Evolutionary conservation across 2,888 invertebrate genomes (phyloP), one percentile per base, ranked within the genome.

Genomic region (Mythimna ferrago): DNA sequence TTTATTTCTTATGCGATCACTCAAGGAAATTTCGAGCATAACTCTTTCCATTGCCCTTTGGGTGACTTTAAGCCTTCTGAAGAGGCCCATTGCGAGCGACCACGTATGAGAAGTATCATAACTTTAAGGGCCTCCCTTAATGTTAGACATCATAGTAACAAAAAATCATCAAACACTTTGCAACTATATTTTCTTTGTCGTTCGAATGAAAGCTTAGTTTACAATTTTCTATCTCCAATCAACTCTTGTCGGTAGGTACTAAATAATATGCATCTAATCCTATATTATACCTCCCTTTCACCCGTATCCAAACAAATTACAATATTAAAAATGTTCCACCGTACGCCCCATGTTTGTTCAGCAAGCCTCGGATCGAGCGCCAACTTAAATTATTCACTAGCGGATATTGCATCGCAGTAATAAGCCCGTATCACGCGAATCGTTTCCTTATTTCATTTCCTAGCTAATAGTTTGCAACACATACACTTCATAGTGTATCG

Each of bases 331-430:
- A 71, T 64, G 32, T 56, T 60, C 21, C 44, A 7, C 61, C 48
- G 54, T 54, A 44, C 44, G 11, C 66, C 60, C 32, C n/a, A 68
- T 73, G 68, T 76, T 83, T 79, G 76, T 58, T 72, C 66, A 65
- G 48, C 35, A 58, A 66, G 61, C 71, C 66, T 63, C 66, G 68
- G 71, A 73, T 80, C 71, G 71, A 62, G 66, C 71, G 72, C 71
- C 65, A 51, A 68, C 78, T 73, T 84, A 82, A 84, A 88, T 88
- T 87, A 87, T 87, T 87, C 83, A 85, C 73, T 48, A 65, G 71
- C 84, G 85, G 87, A 88, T 85, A 88, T 88, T 88, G 86, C 85
- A 84, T 71, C 84, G 86, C 84, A 78, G 87, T 88, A 86, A 88
- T 89, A 87, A 86, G 78, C 62, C 69, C 51, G 65, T 73, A 78